phyloP scores from a whole-genome alignment of 1,140 invertebrate genomes.

The Camponotus floridanus region DNA sequence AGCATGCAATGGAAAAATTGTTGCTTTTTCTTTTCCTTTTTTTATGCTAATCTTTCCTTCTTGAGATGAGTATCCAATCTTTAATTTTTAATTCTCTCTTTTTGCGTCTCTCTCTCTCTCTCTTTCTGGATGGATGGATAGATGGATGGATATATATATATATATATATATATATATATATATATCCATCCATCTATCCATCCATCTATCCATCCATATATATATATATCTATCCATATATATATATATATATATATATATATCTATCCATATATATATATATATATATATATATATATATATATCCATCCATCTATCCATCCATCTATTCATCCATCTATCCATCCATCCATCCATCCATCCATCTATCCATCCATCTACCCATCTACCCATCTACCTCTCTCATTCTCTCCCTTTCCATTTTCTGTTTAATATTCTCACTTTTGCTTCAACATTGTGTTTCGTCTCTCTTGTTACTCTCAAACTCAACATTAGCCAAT shows the following conservation, averaged over 20 bases:
- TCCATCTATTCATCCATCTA: too few relatives aligned
- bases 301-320: too few relatives aligned
- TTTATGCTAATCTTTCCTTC: not conserved
- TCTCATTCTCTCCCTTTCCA: not conserved
- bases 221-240: too few relatives aligned
- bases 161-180: too few relatives aligned
- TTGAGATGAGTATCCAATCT: not conserved
- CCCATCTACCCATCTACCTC: not conserved
- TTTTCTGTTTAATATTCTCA: not conserved
- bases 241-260: too few relatives aligned
- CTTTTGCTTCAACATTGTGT: not conserved
- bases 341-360: too few relatives aligned
- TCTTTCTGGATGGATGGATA: too few relatives aligned
- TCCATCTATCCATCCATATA: too few relatives aligned
- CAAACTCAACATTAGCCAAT: not conserved
- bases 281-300: too few relatives aligned
- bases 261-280: too few relatives aligned
- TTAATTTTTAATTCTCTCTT: not conserved
- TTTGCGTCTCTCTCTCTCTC: not conserved
- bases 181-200: too few relatives aligned
- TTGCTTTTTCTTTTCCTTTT: not conserved
- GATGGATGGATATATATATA: too few relatives aligned
- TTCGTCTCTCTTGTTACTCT: not conserved
- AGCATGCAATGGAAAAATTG: not conserved
- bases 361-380: not conserved